phyloP scores from a whole-genome alignment of 2,888 invertebrate species.

The Sphaeridia pumilis region DNA sequence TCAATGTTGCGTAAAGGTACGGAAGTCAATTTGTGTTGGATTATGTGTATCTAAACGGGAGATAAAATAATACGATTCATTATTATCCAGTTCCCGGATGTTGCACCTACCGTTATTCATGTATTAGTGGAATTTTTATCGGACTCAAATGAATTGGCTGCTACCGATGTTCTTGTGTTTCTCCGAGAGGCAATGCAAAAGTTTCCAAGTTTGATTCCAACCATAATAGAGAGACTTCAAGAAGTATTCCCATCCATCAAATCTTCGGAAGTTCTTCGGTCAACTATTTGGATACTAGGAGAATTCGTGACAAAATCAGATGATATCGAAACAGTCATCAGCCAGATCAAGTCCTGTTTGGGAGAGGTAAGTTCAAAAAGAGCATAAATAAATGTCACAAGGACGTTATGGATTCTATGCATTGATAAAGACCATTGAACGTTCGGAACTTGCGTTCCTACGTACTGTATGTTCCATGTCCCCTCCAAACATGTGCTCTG shows the following conservation, averaged over 20 bases:
- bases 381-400: too few relatives aligned
- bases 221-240: slow-evolving; percentile 70
- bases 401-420: too few relatives aligned
- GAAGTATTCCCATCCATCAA: slow-evolving; percentile 77
- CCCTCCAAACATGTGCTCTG: too few relatives aligned
- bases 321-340: slow-evolving; percentile 69
- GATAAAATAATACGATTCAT: neutral
- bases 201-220: slow-evolving; percentile 64
- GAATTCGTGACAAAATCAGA: slow-evolving; percentile 75
- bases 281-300: slow-evolving; percentile 93
- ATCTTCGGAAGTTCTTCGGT: slow-evolving; percentile 81
- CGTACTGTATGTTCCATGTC: too few relatives aligned
- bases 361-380: slow-evolving; percentile 48
- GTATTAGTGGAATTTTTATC: slow-evolving; percentile 86
- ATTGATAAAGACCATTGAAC: too few relatives aligned
- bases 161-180: slow-evolving; percentile 87
- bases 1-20: slow-evolving; percentile 72
- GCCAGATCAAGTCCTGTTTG: slow-evolving; percentile 58
- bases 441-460: too few relatives aligned
- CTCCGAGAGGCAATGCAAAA: slow-evolving; percentile 92
- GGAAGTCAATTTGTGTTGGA: too few relatives aligned
- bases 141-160: slow-evolving; percentile 77
- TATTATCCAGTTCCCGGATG: slow-evolving; percentile 65
- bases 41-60: neutral
- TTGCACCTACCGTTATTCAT: slow-evolving; percentile 84